phyloP scores from a whole-genome alignment of 2,888 invertebrate genomes.

The Dicyrtomina minuta region DNA sequence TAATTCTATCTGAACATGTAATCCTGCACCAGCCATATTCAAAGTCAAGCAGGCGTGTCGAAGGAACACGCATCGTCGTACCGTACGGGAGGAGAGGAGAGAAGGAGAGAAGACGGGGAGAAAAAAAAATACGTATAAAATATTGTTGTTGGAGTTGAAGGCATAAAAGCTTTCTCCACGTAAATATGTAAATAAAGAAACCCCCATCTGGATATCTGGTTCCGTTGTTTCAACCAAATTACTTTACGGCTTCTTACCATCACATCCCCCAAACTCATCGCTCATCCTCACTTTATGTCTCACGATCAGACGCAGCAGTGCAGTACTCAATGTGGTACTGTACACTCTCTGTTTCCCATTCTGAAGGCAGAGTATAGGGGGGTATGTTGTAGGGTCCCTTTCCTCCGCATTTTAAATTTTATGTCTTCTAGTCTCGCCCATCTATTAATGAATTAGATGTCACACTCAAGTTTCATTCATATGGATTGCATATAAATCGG shows the following conservation, averaged over 20 bases:
- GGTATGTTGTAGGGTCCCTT: too few species aligned
- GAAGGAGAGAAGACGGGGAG: neutral
- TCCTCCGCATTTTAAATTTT: neutral
- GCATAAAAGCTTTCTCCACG: too few species aligned
- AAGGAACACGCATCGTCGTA: too few species aligned
- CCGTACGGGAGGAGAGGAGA: neutral
- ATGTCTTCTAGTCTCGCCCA: neutral
- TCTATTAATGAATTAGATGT: slow-evolving; percentile 19
- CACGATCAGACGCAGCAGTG: too few species aligned
- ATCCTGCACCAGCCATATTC: neutral
- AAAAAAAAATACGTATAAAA: neutral
- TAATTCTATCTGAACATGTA: slow-evolving; percentile 2
- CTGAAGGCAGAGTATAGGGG: too few species aligned
- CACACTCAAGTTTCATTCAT: neutral
- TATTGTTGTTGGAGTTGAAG: too few species aligned
- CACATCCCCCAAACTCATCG: slow-evolving; percentile 4
- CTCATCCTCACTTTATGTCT: slow-evolving; percentile 6
- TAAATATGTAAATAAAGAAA: neutral
- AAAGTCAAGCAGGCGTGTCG: too few species aligned
- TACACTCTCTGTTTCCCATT: too few species aligned
- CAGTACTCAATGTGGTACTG: too few species aligned
- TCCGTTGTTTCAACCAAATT: slow-evolving; percentile 19
- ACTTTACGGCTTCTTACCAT: slow-evolving; percentile 20
- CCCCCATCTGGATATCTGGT: slow-evolving; percentile 18
- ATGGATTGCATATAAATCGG: too few species aligned